Evolutionary conservation across 2,797 vertebrate genomes (phyloP).

Genomic region (Echeneis naucrates): DNA sequence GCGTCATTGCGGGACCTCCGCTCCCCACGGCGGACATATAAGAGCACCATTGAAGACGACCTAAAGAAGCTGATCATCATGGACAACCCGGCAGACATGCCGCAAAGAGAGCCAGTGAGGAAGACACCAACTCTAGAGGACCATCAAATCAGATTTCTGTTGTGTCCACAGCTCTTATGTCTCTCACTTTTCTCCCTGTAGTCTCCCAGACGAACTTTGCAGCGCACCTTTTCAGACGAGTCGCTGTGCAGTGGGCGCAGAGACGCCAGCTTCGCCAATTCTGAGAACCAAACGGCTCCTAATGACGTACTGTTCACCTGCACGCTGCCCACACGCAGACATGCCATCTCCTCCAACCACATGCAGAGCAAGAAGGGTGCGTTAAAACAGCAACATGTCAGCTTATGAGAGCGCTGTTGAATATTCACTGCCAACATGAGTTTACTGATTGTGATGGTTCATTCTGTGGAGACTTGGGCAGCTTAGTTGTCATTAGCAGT

Average conservation of each 20-base stretch:
- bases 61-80: conserved; percentile 95
- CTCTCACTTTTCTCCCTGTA: conserved; percentile 43
- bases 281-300: conserved; percentile 81
- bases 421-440: neutral
- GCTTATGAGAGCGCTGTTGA: neutral
- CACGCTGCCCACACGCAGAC: conserved; percentile 89
- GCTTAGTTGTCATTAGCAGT: neutral
- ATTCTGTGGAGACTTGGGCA: neutral
- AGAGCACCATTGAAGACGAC: conserved; percentile 94
- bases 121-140: neutral
- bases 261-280: conserved; percentile 85
- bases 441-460: neutral
- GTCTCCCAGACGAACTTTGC: conserved; percentile 89
- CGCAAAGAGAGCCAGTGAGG: conserved; percentile 84
- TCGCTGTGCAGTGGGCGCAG: conserved; percentile 92
- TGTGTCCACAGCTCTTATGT: conserved; percentile 13
- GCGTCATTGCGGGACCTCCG: conserved; percentile 93
- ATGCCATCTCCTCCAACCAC: conserved; percentile 75
- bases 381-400: conserved; percentile 15
- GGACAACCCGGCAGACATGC: conserved; percentile 85
- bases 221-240: conserved; percentile 93
- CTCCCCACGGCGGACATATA: conserved; percentile 90
- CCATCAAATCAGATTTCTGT: neutral
- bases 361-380: conserved; percentile 88
- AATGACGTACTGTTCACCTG: conserved; percentile 89